Percentiles rank a stretch among this genome's conserved stretches.
phyloP scores from a whole-genome alignment of 2,113 vertebrate species.

The Actenoides lindsayi region DNA sequence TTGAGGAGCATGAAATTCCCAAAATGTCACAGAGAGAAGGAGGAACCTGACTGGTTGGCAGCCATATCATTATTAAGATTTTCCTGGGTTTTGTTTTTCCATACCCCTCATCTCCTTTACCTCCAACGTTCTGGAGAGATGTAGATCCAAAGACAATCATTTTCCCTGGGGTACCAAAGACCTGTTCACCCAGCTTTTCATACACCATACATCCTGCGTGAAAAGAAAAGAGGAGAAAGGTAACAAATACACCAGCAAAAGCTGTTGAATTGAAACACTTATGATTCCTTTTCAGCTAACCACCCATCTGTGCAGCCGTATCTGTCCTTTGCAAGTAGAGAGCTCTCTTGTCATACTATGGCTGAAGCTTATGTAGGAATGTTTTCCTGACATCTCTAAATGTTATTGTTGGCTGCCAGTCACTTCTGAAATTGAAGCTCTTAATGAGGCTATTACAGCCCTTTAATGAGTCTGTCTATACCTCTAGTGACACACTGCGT shows the following conservation, averaged over 20 bases:
- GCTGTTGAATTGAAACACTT: background rate
- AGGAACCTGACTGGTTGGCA: background rate
- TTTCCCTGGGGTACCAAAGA: conserved; percentile 80
- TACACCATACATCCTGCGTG: conserved; percentile 81
- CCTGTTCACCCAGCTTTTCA: conserved; percentile 81
- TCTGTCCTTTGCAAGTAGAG: background rate
- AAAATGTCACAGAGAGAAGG: background rate
- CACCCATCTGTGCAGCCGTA: background rate
- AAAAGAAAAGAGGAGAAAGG: conserved; percentile 7
- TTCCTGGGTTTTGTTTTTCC: background rate
- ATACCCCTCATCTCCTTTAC: conserved; percentile 58
- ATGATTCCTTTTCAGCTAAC: background rate
- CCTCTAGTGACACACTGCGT: background rate
- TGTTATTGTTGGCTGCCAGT: background rate
- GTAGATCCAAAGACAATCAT: conserved; percentile 80
- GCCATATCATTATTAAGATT: background rate
- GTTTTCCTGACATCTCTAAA: conserved; percentile 16
- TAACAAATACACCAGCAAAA: background rate
- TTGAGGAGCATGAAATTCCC: background rate
- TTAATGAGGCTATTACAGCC: background rate
- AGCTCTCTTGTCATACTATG: background rate
- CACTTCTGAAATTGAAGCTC: background rate
- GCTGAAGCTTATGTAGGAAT: background rate
- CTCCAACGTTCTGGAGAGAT: conserved; percentile 81
- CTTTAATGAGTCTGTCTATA: background rate